A percentile compares a stretch with the other conserved stretches of the same genome.
phyloP scores from a whole-genome alignment of 64 coral and sea anemone species.

The Montipora cactus region DNA sequence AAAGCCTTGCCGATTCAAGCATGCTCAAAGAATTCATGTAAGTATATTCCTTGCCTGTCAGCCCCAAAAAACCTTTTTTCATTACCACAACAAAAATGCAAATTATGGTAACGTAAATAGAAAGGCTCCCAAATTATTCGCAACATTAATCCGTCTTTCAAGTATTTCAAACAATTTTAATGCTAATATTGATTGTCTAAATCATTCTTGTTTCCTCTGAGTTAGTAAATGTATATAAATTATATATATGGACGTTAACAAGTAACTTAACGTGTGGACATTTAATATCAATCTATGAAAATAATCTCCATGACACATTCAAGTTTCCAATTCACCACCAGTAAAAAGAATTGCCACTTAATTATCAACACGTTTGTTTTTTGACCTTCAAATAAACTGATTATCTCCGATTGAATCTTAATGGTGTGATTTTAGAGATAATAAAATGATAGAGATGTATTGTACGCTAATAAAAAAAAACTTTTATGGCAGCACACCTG shows the following conservation, averaged over 20 bases:
- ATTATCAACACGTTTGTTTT: conserved; percentile 22
- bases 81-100: not conserved
- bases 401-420: conserved; percentile 35
- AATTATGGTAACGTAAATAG: not conserved
- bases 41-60: not conserved
- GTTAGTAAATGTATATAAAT: not conserved
- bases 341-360: not conserved
- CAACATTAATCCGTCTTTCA: not conserved
- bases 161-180: not conserved
- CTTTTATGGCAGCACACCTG: conserved; percentile 2
- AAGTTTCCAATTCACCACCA: not conserved
- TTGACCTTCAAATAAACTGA: conserved; percentile 11
- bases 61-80: not conserved
- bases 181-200: not conserved
- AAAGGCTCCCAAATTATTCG: not conserved
- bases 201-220: not conserved
- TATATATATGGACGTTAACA: not conserved
- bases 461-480: conserved; percentile 8
- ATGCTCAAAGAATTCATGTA: not conserved
- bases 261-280: not conserved
- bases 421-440: conserved; percentile 39
- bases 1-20: not conserved
- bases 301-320: not conserved
- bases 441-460: conserved; percentile 34
- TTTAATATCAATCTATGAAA: not conserved